A percentile compares a stretch with the other conserved stretches of the same genome.
Evolutionary conservation across 2,113 vertebrate genomes (phyloP).

Genomic region (Malaclemys terrapin): DNA sequence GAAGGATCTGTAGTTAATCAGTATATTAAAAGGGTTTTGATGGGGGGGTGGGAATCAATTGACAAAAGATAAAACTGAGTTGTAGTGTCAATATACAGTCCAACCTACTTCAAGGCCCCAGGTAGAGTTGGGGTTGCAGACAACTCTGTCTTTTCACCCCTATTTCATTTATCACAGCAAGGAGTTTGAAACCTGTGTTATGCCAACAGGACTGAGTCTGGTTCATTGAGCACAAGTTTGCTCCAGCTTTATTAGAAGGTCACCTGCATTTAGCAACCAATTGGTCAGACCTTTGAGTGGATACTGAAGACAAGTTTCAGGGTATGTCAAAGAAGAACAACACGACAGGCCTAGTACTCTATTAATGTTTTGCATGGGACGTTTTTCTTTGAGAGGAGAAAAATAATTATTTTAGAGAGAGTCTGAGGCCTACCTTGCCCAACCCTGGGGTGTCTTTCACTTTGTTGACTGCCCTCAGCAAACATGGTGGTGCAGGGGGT

Average conservation of each 20-base stretch:
- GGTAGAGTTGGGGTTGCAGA: background rate
- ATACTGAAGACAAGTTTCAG: background rate
- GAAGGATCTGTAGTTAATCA: background rate
- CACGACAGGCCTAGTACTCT: background rate
- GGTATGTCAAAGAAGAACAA: background rate
- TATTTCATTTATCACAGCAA: background rate
- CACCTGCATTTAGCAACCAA: background rate
- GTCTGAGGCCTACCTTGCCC: constrained; percentile 89
- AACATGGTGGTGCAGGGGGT: constrained; percentile 95
- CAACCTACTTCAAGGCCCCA: background rate
- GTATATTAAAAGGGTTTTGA: background rate
- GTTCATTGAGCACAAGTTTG: background rate
- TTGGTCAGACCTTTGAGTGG: rapidly evolving
- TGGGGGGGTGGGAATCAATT: background rate
- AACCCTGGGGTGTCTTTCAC: constrained; percentile 97
- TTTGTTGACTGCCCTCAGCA: constrained; percentile 94
- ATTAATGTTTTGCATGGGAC: background rate
- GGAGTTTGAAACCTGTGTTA: background rate
- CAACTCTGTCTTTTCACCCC: rapidly evolving
- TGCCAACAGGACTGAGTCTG: background rate
- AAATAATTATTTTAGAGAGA: background rate
- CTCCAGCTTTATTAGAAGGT: background rate
- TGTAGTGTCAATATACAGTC: background rate
- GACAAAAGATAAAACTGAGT: background rate
- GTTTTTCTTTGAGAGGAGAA: background rate